phyloP scores from a whole-genome alignment of 2,797 vertebrate species.

The Ptychadena robeensis region DNA sequence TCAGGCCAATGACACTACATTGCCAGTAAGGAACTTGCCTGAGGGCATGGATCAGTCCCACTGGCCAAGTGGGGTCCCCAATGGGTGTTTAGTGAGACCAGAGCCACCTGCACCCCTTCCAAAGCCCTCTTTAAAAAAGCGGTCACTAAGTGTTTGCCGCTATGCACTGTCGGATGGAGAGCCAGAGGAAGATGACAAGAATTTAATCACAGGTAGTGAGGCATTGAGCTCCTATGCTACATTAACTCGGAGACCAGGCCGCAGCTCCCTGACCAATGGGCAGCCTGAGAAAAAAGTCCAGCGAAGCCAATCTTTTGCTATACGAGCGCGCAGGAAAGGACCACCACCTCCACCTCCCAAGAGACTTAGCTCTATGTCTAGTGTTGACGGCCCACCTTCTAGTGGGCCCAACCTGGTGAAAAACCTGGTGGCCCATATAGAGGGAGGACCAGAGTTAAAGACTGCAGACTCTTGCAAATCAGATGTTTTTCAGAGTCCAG shows the following conservation, averaged over 20 bases:
- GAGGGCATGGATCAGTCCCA: slow-evolving; percentile 81
- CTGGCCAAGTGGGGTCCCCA: background rate
- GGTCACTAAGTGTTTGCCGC: slow-evolving; percentile 84
- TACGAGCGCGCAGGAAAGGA: slow-evolving; percentile 87
- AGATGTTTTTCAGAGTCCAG: slow-evolving; percentile 65
- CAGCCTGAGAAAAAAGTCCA: slow-evolving; percentile 75
- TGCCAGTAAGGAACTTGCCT: slow-evolving; percentile 85
- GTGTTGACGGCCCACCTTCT: slow-evolving; percentile 17
- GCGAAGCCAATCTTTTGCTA: slow-evolving; percentile 91
- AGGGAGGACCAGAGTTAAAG: slow-evolving; percentile 61
- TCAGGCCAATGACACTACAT: slow-evolving; percentile 72
- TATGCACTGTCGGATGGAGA: slow-evolving; percentile 88
- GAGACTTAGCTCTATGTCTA: slow-evolving; percentile 89
- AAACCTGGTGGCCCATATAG: slow-evolving; percentile 74
- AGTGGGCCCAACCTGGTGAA: slow-evolving; percentile 69
- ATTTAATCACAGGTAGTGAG: slow-evolving; percentile 60
- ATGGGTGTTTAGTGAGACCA: slow-evolving; percentile 39
- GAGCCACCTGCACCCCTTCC: slow-evolving; percentile 35
- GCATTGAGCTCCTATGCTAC: slow-evolving; percentile 88
- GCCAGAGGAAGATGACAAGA: slow-evolving; percentile 79
- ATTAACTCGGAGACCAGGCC: slow-evolving; percentile 83
- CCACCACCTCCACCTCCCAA: slow-evolving; percentile 90
- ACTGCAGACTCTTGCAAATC: slow-evolving; percentile 4
- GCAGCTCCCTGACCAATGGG: slow-evolving; percentile 73
- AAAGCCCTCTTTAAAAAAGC: slow-evolving; percentile 75